Conservation (phyloP, 2,888 invertebrate species). For the Melieria omissa region DNA sequence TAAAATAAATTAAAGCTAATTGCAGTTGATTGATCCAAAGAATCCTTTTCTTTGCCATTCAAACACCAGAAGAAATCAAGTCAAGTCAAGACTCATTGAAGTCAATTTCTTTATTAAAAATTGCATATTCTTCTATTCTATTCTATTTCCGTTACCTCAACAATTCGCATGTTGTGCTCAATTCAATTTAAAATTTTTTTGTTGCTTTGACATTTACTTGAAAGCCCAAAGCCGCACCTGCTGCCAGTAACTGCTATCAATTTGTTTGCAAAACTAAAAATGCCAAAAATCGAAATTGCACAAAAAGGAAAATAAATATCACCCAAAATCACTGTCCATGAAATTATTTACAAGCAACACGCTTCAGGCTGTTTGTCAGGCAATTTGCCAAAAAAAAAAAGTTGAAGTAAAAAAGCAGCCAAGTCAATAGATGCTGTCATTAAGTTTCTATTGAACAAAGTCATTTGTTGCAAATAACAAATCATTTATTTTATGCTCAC, state of each 20-base stretch:
- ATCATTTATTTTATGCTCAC: constrained; percentile 44
- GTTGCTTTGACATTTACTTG: too few species aligned
- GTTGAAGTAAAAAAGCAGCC: constrained; percentile 16
- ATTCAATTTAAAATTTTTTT: too few species aligned
- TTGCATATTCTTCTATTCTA: too few species aligned
- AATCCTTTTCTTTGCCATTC: too few species aligned
- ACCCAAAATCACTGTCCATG: constrained; percentile 34
- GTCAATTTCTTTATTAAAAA: too few species aligned
- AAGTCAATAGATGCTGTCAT: constrained; percentile 39
- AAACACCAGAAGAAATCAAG: too few species aligned
- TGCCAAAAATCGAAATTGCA: constrained; percentile 15
- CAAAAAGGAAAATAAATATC: constrained; percentile 9
- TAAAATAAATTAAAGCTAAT: too few species aligned
- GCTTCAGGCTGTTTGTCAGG: background rate
- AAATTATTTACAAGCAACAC: constrained; percentile 29
- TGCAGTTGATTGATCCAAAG: too few species aligned
- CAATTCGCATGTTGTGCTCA: too few species aligned
- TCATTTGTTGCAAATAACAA: constrained; percentile 47
- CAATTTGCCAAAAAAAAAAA: background rate
- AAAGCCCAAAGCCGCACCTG: background rate
- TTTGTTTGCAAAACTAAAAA: constrained; percentile 12
- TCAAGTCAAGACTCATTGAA: too few species aligned
- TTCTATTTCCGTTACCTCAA: too few species aligned
- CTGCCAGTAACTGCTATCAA: constrained; percentile 20
- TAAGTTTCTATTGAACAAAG: constrained; percentile 46